Percentiles rank a stretch among this genome's conserved stretches.
Conservation (phyloP, 2,113 vertebrate genomes). For the Amphilophus citrinellus region DNA sequence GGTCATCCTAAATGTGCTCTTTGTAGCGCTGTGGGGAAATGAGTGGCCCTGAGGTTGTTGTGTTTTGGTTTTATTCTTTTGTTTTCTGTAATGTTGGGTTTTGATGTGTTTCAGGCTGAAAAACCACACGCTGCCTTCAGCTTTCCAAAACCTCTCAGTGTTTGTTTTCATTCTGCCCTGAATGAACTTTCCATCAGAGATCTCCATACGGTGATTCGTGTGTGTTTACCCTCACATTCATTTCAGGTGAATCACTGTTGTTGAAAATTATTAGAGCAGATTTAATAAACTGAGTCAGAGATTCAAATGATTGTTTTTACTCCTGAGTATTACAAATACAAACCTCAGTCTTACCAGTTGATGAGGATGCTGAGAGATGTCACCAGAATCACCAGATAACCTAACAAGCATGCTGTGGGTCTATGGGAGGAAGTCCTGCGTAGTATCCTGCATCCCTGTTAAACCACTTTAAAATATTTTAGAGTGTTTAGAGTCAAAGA, state of each 20-base stretch:
- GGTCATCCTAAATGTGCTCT: neutral
- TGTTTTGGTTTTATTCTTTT: neutral
- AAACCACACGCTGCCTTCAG: neutral
- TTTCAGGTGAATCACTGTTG: neutral
- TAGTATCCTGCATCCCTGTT: neutral
- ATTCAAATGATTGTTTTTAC: no score
- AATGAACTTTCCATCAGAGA: neutral
- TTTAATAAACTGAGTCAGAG: neutral
- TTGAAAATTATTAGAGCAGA: neutral
- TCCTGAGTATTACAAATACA: neutral
- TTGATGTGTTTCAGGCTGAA: neutral
- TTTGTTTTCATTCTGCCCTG: neutral
- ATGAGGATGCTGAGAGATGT: neutral
- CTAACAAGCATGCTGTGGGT: neutral
- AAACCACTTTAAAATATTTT: neutral
- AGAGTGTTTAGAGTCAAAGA: neutral
- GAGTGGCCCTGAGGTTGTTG: neutral
- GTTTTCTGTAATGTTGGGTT: neutral
- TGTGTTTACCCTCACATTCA: neutral
- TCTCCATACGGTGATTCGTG: neutral
- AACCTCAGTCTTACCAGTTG: neutral
- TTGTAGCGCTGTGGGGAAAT: neutral
- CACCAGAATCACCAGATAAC: neutral
- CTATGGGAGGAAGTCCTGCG: no score
- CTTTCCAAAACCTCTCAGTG: neutral